Conservation (phyloP, 2,113 vertebrate genomes). For the Alectura lathami region DNA sequence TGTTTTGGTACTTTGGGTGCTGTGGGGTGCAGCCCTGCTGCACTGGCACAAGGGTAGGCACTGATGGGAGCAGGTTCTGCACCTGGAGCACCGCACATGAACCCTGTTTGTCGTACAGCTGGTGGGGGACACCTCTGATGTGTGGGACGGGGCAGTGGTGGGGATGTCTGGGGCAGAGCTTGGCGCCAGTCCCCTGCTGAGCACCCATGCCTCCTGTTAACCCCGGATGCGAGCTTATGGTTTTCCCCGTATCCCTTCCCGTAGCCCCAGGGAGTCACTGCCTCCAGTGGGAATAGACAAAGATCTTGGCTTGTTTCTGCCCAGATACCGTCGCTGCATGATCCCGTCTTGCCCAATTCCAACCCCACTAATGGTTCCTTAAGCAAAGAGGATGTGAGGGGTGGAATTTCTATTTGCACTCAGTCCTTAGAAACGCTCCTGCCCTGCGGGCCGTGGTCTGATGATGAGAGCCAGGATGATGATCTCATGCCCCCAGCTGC, state of each 20-base stretch:
- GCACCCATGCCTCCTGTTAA: rapidly evolving
- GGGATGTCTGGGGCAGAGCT: background rate
- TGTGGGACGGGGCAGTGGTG: background rate
- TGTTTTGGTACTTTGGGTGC: rapidly evolving
- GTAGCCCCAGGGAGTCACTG: background rate
- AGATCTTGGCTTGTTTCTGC: conserved; percentile 32
- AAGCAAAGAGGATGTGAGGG: conserved; percentile 40
- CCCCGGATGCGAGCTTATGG: background rate
- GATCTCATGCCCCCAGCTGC: background rate
- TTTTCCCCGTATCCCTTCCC: background rate
- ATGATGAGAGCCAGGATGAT: background rate
- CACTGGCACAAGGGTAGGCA: background rate
- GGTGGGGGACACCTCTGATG: background rate
- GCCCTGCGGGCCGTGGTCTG: background rate
- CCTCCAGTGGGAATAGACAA: conserved; percentile 20
- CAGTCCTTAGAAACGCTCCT: conserved; percentile 4
- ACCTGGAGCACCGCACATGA: background rate
- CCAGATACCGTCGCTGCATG: background rate
- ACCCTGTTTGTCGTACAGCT: background rate
- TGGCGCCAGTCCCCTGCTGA: background rate
- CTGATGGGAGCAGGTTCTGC: background rate
- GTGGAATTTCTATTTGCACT: conserved; percentile 22
- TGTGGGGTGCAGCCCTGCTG: background rate
- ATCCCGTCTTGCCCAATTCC: background rate
- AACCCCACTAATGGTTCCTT: conserved; percentile 13